Conservation (phyloP, 2,888 invertebrate genomes). For the Leucophenga montana region DNA sequence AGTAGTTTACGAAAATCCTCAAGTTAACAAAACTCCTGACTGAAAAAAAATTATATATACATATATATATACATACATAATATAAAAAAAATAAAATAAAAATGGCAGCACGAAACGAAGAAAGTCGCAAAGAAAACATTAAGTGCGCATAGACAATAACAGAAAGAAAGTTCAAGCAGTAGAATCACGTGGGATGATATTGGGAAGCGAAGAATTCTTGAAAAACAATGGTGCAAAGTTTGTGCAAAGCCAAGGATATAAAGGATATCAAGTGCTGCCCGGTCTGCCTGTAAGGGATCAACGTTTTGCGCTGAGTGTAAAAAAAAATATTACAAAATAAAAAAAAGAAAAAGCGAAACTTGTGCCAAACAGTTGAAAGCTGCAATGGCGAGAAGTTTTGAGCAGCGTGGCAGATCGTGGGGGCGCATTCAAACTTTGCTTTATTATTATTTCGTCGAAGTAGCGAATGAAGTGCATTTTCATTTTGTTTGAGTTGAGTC, state of each 20-base stretch:
- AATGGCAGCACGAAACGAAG: constrained; percentile 44
- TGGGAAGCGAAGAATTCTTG: constrained; percentile 11
- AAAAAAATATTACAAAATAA: no score
- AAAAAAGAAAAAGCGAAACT: background rate
- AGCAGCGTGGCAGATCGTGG: constrained; percentile 18
- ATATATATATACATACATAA: no score
- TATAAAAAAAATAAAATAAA: constrained; percentile 44
- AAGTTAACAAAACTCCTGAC: constrained; percentile 59
- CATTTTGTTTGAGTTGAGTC: constrained; percentile 50
- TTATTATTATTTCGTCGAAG: constrained; percentile 54
- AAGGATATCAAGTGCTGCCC: constrained; percentile 2
- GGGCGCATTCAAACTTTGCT: constrained; percentile 35
- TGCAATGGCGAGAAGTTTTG: constrained; percentile 5
- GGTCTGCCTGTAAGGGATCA: constrained; percentile 63
- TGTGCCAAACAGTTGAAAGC: constrained; percentile 23
- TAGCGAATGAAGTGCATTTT: constrained; percentile 71
- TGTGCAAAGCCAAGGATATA: constrained; percentile 44
- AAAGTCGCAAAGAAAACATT: constrained; percentile 30
- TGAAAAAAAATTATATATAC: constrained; percentile 30
- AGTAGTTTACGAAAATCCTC: constrained; percentile 69
- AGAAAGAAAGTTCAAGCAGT: constrained; percentile 21
- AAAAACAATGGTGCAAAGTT: constrained; percentile 54
- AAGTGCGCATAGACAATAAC: constrained; percentile 8
- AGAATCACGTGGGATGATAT: background rate
- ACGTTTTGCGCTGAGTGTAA: constrained; percentile 56